These are phyloP conservation scores for Pterophyllum scalare DNA, from an alignment of 2,113 vertebrate genomes.

Conservation along the genomic window DNA sequence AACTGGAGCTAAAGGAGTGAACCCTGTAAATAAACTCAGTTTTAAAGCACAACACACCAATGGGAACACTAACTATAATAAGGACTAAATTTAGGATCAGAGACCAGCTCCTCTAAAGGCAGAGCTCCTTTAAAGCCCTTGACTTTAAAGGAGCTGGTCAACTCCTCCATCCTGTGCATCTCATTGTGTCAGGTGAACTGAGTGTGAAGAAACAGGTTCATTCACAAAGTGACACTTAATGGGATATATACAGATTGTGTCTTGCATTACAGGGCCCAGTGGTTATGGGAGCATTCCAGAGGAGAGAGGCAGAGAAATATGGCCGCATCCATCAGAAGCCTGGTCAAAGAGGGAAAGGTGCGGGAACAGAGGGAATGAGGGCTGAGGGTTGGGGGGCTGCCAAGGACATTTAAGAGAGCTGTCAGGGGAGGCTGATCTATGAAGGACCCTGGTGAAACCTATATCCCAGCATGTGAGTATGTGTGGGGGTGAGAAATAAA, in stretches of 20 bases:
- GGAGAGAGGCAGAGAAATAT: constrained; percentile 76
- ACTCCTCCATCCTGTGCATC: constrained; percentile 14
- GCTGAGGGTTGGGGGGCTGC: constrained; percentile 71
- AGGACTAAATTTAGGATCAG: background rate
- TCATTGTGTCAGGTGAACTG: constrained; percentile 27
- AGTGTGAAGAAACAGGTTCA: constrained; percentile 62
- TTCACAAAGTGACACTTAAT: constrained; percentile 74
- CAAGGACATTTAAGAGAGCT: constrained; percentile 85
- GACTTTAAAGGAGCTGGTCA: constrained; percentile 37
- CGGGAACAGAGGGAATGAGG: constrained; percentile 50
- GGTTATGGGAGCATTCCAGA: constrained; percentile 70
- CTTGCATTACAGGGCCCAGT: constrained; percentile 67
- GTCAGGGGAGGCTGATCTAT: constrained; percentile 81
- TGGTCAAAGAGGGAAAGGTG: constrained; percentile 64
- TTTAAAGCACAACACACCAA: background rate
- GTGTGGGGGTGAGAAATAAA: constrained; percentile 3
- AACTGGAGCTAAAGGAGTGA: constrained; percentile 15
- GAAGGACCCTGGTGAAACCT: constrained; percentile 70
- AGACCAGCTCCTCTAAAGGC: background rate
- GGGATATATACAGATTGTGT: constrained; percentile 78
- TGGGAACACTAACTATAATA: background rate
- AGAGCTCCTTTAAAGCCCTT: background rate
- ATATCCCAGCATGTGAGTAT: constrained; percentile 45
- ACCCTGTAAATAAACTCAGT: constrained; percentile 27
- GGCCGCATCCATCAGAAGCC: constrained; percentile 75